These are phyloP conservation scores for Penaeus indicus DNA, from an alignment of 1,140 invertebrate genomes.

Conservation along the genomic window DNA sequence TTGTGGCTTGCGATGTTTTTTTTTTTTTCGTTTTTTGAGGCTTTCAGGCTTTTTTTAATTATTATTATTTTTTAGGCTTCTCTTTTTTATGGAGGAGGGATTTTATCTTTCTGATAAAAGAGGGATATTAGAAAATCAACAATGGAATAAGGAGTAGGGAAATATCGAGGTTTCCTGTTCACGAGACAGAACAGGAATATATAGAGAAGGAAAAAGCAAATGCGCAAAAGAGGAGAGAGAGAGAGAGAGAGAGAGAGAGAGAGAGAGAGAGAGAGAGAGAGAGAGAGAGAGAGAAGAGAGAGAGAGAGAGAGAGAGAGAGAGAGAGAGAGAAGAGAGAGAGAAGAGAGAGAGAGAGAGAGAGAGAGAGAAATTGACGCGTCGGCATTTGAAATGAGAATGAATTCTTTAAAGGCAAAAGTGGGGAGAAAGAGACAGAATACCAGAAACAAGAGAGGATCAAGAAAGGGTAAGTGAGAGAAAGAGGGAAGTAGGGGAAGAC, in stretches of 20 bases:
- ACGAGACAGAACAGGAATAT: not conserved
- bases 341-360: not conserved
- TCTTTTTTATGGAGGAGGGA: too few species aligned
- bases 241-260: not conserved
- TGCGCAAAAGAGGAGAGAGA: not conserved
- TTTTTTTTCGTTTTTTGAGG: too few species aligned
- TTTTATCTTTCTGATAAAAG: too few species aligned
- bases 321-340: not conserved
- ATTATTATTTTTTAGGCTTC: too few species aligned
- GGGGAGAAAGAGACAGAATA: not conserved
- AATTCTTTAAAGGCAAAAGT: constrained; percentile 52
- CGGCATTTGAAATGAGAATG: constrained; percentile 54
- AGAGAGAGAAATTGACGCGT: constrained; percentile 42
- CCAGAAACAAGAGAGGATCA: not conserved
- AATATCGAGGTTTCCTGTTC: too few species aligned
- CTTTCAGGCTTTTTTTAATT: too few species aligned
- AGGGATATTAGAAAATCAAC: too few species aligned
- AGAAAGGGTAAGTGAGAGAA: constrained; percentile 1
- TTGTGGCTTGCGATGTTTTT: too few species aligned
- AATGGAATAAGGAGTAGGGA: too few species aligned
- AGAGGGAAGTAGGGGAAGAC: not conserved
- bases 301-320: not conserved
- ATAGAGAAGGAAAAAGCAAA: not conserved
- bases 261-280: not conserved
- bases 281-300: not conserved